These are phyloP conservation scores for Nesoenas mayeri DNA, from an alignment of 2,113 vertebrate species.

Conservation along the genomic window DNA sequence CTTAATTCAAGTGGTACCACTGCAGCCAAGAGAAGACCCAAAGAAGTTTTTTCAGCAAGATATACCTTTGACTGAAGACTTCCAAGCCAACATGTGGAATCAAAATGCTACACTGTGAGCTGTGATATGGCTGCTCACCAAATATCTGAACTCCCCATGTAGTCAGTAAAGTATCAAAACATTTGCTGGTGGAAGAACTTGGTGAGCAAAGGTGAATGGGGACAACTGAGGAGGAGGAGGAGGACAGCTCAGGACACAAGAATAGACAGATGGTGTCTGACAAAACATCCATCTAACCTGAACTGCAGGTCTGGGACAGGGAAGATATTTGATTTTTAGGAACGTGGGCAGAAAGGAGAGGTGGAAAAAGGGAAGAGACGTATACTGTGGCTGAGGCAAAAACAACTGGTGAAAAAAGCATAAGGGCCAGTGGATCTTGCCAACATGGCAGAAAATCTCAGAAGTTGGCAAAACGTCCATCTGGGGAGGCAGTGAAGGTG, in stretches of 20 bases:
- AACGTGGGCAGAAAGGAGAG: not conserved
- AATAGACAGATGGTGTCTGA: not conserved
- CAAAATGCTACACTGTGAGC: not conserved
- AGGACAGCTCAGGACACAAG: not conserved
- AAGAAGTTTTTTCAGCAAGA: not conserved
- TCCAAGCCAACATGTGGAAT: accelerated
- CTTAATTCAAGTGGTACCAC: not conserved
- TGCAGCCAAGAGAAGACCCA: not conserved
- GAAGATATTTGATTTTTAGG: not conserved
- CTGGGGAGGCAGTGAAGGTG: not conserved
- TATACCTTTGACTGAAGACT: not conserved
- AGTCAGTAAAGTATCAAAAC: not conserved
- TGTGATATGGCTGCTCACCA: not conserved
- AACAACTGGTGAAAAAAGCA: not conserved
- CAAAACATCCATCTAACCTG: not conserved
- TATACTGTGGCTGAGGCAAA: not conserved
- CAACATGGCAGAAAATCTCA: not conserved
- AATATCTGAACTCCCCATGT: not conserved
- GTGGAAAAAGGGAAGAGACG: not conserved
- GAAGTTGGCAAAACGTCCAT: not conserved
- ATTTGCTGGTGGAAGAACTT: not conserved
- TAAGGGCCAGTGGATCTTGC: not conserved
- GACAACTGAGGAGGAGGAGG: not conserved
- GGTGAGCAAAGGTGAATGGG: not conserved
- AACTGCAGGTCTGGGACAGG: not conserved